Evolutionary conservation across 2,888 invertebrate species (phyloP).

Genomic region (Frankliniella intonsa): DNA sequence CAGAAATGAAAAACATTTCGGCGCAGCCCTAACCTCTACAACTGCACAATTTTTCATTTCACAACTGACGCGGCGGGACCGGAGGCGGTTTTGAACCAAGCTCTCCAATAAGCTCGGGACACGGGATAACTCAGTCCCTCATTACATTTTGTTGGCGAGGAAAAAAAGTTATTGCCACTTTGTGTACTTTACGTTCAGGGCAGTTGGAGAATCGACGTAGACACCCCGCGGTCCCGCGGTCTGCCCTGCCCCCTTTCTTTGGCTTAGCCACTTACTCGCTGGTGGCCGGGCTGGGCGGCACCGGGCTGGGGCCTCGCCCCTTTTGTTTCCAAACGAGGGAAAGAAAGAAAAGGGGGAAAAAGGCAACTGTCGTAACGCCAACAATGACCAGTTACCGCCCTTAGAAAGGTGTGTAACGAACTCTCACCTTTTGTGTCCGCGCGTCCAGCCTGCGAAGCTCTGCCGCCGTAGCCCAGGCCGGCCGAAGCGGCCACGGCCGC

Average conservation of each 20-base stretch:
- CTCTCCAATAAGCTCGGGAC: too few species aligned
- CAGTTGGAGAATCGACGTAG: background rate
- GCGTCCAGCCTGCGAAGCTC: background rate
- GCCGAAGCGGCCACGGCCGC: background rate
- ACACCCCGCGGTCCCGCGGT: background rate
- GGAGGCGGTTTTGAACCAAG: too few species aligned
- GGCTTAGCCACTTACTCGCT: background rate
- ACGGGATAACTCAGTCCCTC: too few species aligned
- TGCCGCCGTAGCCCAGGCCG: background rate
- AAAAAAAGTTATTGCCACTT: background rate
- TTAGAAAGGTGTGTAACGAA: conserved; percentile 10
- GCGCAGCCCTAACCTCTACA: too few species aligned
- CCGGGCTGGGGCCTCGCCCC: background rate
- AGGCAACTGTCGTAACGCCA: conserved; percentile 5
- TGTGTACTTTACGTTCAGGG: background rate
- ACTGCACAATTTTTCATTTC: too few species aligned
- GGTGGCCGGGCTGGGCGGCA: too few species aligned
- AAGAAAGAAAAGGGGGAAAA: background rate
- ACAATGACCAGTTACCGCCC: conserved; percentile 5
- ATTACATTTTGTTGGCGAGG: too few species aligned
- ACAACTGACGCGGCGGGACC: too few species aligned
- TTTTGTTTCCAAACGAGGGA: background rate
- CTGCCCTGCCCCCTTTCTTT: background rate
- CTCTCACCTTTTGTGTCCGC: background rate
- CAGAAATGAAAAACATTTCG: too few species aligned